Base-by-base conservation (phyloP, 2,888 invertebrate species). In the Agrenia bidenticulata region DNA sequence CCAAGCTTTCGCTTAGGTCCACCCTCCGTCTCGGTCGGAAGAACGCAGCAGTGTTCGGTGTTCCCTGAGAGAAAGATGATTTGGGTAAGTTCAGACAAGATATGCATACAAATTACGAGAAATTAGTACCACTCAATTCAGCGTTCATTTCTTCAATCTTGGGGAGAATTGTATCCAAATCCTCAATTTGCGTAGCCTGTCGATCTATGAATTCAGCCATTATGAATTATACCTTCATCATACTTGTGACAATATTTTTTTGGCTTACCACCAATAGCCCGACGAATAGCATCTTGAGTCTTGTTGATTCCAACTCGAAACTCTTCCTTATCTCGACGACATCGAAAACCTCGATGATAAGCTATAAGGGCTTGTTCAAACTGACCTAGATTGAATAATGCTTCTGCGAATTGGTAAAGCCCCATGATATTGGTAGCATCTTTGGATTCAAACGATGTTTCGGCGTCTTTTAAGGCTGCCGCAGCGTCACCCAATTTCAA, bases 341-440 rank as follows among this genome's bases (percentile, higher is more conserved):
- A 85, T 41, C 89, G 86, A 71, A 91, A 82, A 0, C 95, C 96
- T 24, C 94, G 85, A 79, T 95, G 93, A 78, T 91, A 95, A 78
- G 88, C 93, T 78, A 96, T 92, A 26, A 96, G 84, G 76, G 94
- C 93, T 80, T 92, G 87, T 79, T 96, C 96, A 79, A 95, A 96
- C 78, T 94, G 91, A 0, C 94, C 94, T 57, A 94, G 85, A 79
- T 90, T 90, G 81, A 94, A 96, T 42, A 95, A 82, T 0, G 93
- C 89, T 80, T 96, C 95, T 0, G 94, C 95, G 81, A 95, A 96
- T 78, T 92, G 92, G 77, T 89, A 90, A 45, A 73, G 42, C 2
- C 76, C 76, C 24, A 60, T 63, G 27, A 73, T 73, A 59, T 71
- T 74, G 11, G 72, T 77, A 15, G 57, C 49, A 41, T 45, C 58